Conservation (phyloP, 2,797 vertebrate genomes). For the Sylvia borin region DNA sequence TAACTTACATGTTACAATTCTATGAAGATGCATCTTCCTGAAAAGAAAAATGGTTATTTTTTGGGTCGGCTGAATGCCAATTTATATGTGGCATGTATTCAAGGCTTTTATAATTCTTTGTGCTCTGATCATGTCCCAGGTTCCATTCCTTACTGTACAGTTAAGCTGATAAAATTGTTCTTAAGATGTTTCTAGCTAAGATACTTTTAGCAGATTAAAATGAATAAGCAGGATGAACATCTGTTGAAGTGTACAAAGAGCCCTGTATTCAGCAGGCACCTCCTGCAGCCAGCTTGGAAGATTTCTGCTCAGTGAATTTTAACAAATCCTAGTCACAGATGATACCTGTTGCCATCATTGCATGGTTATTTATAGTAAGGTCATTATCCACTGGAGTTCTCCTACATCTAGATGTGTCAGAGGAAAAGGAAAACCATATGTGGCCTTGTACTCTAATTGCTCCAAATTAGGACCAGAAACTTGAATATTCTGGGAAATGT, state of each 20-base stretch:
- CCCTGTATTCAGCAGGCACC: not conserved
- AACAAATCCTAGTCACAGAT: not conserved
- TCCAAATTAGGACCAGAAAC: not conserved
- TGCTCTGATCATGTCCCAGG: conserved; percentile 10
- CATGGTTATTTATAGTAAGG: not conserved
- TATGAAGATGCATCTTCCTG: not conserved
- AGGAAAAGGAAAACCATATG: not conserved
- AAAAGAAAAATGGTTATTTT: not conserved
- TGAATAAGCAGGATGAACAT: conserved; percentile 46
- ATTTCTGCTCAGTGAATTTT: not conserved
- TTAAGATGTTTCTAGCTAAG: conserved; percentile 58
- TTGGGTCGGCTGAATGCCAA: not conserved
- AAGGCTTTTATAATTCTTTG: not conserved
- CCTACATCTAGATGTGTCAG: not conserved
- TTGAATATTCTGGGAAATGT: not conserved
- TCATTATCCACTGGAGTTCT: not conserved
- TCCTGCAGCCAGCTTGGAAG: conserved; percentile 25
- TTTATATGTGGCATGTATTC: not conserved
- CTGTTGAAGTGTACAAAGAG: conserved; percentile 26
- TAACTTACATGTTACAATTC: conserved; percentile 8
- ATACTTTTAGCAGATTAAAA: conserved; percentile 64
- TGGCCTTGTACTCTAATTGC: not conserved
- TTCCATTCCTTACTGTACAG: conserved; percentile 10
- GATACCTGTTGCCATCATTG: not conserved
- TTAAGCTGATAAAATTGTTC: conserved; percentile 57